These are phyloP conservation scores for Ispidina picta DNA, from an alignment of 2,797 vertebrate species.

Conservation along the genomic window DNA sequence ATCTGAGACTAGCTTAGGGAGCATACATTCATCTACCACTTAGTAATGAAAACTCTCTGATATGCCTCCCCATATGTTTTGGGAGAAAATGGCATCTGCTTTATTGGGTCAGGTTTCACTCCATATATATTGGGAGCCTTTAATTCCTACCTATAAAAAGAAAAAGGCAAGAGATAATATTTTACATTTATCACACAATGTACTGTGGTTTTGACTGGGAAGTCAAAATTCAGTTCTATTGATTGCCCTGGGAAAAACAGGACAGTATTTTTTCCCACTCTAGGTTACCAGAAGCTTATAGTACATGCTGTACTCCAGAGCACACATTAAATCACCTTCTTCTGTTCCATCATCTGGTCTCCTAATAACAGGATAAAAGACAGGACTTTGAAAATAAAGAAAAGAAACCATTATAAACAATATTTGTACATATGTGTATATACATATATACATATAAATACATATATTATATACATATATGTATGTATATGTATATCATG, in stretches of 20 bases:
- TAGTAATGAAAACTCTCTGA: background rate
- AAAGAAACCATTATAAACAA: background rate
- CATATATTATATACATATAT: too few species aligned
- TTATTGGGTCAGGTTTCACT: background rate
- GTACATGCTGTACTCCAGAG: background rate
- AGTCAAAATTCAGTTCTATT: background rate
- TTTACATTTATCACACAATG: background rate
- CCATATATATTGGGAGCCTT: background rate
- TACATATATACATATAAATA: too few species aligned
- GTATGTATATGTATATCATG: too few species aligned
- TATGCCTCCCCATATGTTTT: background rate
- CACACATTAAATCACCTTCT: background rate
- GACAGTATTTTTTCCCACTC: background rate
- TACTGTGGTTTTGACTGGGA: background rate
- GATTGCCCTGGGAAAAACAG: background rate
- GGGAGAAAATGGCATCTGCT: background rate
- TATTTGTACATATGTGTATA: too few species aligned
- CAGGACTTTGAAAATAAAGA: background rate
- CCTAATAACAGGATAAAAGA: background rate
- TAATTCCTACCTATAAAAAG: conserved; percentile 22
- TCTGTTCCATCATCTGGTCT: background rate
- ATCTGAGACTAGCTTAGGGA: background rate
- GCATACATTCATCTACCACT: background rate
- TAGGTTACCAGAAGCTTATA: background rate
- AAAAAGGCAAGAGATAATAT: background rate